Conservation (phyloP, 1,140 invertebrate species). For the Pseudomyrmex gracilis region DNA sequence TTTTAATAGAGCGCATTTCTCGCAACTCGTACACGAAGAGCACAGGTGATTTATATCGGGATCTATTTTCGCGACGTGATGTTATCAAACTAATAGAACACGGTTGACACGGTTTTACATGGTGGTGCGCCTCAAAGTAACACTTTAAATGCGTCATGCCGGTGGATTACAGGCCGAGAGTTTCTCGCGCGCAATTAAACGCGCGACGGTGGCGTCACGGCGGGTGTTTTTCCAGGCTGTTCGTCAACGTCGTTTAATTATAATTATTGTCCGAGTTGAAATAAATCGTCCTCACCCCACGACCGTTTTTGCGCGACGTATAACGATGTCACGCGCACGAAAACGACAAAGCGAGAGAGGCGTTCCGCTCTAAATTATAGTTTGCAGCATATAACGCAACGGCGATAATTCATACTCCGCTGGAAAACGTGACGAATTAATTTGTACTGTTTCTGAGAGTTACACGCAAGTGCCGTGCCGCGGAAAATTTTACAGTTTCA, state of each 20-base stretch:
- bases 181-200: slow-evolving; percentile 31
- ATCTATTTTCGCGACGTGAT: background rate
- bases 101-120: background rate
- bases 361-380: slow-evolving; percentile 50
- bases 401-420: slow-evolving; percentile 39
- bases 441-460: slow-evolving; percentile 45
- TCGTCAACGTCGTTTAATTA: slow-evolving; percentile 50
- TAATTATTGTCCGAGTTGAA: slow-evolving; percentile 54
- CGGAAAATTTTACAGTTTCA: background rate
- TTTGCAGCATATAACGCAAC: slow-evolving; percentile 22
- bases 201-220: no score
- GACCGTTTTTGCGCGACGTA: slow-evolving; percentile 43
- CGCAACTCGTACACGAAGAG: no score
- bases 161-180: slow-evolving; percentile 14
- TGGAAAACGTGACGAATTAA: slow-evolving; percentile 51
- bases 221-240: slow-evolving; percentile 31
- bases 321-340: slow-evolving; percentile 53
- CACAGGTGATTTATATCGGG: no score
- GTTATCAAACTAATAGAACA: slow-evolving; percentile 30
- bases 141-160: slow-evolving; percentile 8
- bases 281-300: slow-evolving; percentile 48
- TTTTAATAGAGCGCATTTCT: slow-evolving; percentile 6
- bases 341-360: slow-evolving; percentile 49
- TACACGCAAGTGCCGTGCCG: slow-evolving; percentile 11
- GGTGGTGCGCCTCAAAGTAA: background rate